Base-by-base conservation (phyloP, 1,140 invertebrate species). In the Drosophila rhopaloa region DNA sequence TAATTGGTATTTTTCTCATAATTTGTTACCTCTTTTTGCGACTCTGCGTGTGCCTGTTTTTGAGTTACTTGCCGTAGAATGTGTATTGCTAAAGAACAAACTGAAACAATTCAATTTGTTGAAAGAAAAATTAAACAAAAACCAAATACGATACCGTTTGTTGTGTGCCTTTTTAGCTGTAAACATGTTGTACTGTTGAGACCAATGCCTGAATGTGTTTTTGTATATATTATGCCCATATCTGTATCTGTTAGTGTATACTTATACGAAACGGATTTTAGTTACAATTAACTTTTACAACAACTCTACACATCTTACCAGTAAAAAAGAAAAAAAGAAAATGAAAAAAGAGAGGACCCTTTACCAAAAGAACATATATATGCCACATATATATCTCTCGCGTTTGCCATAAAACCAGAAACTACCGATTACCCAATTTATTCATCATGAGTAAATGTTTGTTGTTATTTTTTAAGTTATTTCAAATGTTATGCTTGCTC, bases 281-380 rank as follows among this genome's bases (percentile, higher is more conserved):
- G 81, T 85, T 78, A 78, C 58, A 54, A 60, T 78, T 78, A 76
- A 68, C 67, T 77, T 75, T 68, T 76, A 76, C 43, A 77, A 65
- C 32, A 71, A 79, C 75, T 72, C 74, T 59, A 79, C 59, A 47
- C 71, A 84, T 75, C 62, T 81, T 80, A 75, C 72, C 62, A 80
- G 47, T 63, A 60, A 65, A n/a, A 62, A 62, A 46, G 61, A 55
- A 48, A 61, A 80, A 59, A 68, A 60, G 50, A 56, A 58, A 61
- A 65, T 37, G 75, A 75, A 76, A 79, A 88, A 88, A 89, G 74
- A 89, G 84, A 89, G 84, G 84, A 89, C 84, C 84, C 84, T 88
- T 83, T 89, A 78, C 80, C 72, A 78, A 32, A 83, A 67, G 75
- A 63, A 48, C 27, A 51, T 35, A 71, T 59, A 58, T 80, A 32